These are phyloP conservation scores for Gyrodactylus bullatarudis DNA, from an alignment of 1,140 invertebrate genomes.

Conservation along the genomic window DNA sequence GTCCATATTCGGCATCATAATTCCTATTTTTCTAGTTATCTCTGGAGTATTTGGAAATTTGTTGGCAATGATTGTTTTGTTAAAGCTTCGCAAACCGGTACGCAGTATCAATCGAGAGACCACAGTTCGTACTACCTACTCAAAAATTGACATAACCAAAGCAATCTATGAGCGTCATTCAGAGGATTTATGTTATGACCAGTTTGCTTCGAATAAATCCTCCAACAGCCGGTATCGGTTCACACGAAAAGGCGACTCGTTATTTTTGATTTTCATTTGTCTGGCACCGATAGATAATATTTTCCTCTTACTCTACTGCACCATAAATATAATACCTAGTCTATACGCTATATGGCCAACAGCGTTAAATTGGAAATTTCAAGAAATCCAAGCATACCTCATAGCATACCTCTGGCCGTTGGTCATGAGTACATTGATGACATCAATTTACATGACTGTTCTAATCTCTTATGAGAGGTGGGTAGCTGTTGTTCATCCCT, in stretches of 20 bases:
- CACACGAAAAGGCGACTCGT: neutral
- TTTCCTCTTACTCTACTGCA: neutral
- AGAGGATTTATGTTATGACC: neutral
- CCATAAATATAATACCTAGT: neutral
- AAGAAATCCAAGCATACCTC: neutral
- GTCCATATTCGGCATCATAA: neutral
- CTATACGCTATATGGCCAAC: neutral
- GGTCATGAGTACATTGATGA: neutral
- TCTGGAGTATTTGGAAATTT: conserved; percentile 4
- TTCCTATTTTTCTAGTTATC: neutral
- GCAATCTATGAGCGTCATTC: neutral
- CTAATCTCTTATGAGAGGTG: conserved; percentile 4
- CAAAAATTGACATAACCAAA: neutral
- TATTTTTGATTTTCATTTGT: conserved; percentile 1
- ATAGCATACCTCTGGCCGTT: neutral
- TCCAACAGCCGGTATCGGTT: neutral
- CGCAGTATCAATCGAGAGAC: neutral
- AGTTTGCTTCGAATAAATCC: neutral
- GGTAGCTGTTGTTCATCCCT: conserved; percentile 1
- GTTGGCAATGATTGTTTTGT: neutral
- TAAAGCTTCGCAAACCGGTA: neutral
- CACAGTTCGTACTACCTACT: neutral
- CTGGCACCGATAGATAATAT: neutral
- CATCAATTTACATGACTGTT: conserved; percentile 3
- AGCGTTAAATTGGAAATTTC: neutral